phyloP scores from a whole-genome alignment of 2,888 invertebrate genomes.

The Parelbella ahira region DNA sequence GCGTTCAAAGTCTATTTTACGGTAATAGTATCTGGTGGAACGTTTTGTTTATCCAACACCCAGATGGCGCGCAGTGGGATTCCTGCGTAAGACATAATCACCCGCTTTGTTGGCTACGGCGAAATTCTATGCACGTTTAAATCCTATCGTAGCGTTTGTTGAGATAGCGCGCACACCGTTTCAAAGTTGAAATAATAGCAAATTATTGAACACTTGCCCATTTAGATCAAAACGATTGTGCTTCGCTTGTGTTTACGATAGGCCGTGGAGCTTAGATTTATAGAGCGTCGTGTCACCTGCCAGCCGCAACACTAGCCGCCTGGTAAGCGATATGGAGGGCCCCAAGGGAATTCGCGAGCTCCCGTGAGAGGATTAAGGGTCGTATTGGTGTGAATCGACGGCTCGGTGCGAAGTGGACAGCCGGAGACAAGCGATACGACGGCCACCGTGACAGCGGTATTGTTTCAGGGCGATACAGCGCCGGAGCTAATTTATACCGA shows the following conservation, averaged over 20 bases:
- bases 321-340: conserved; percentile 40
- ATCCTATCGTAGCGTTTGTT: conserved; percentile 19
- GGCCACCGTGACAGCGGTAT: conserved; percentile 69
- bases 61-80: conserved; percentile 24
- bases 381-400: conserved; percentile 18
- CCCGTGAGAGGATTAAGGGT: conserved; percentile 25
- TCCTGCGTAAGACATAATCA: conserved; percentile 26
- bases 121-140: conserved; percentile 25
- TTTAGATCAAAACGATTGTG: conserved; percentile 55
- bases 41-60: conserved; percentile 23
- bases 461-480: conserved; percentile 61
- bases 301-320: conserved; percentile 62
- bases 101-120: conserved; percentile 22
- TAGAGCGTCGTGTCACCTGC: conserved; percentile 68
- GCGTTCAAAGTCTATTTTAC: conserved; percentile 25
- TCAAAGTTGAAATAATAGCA: conserved; percentile 40
- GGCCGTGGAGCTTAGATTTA: conserved; percentile 58
- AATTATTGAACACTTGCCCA: conserved; percentile 52
- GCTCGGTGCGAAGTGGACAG: conserved; percentile 47
- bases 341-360: conserved; percentile 38
- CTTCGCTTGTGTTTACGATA: conserved; percentile 54
- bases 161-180: conserved; percentile 22
- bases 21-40: conserved; percentile 22
- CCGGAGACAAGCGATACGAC: conserved; percentile 53
- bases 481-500: conserved; percentile 71